Conservation (phyloP, 2,113 vertebrate genomes). For the Varanus komodoensis region DNA sequence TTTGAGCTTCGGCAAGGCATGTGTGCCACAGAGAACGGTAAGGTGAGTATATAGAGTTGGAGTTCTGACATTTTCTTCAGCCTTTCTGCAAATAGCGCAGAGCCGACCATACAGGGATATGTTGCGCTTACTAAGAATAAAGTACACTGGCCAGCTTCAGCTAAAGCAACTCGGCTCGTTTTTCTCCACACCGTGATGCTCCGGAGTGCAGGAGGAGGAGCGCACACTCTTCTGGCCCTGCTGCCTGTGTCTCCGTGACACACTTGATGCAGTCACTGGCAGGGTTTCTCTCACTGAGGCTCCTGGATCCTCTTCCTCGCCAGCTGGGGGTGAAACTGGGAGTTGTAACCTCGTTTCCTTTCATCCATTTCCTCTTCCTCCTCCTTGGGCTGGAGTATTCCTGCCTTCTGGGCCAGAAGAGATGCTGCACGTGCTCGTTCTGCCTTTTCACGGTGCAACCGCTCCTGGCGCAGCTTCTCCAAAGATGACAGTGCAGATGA, state of each 20-base stretch:
- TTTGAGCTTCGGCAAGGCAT: not conserved
- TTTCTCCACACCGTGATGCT: not conserved
- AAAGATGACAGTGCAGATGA: constrained; percentile 28
- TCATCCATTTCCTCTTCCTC: constrained; percentile 73
- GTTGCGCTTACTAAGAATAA: not conserved
- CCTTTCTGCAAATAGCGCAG: not conserved
- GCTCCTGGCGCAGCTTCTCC: constrained; percentile 83
- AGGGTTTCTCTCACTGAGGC: not conserved
- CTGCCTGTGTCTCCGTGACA: not conserved
- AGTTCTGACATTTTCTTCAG: not conserved
- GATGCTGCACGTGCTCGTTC: constrained; percentile 80
- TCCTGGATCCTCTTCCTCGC: constrained; percentile 72
- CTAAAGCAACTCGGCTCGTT: not conserved
- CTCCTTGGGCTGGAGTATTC: constrained; percentile 43
- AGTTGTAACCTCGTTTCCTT: constrained; percentile 85
- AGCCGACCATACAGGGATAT: not conserved
- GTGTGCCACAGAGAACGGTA: not conserved
- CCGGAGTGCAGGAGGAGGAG: not conserved
- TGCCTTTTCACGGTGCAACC: constrained; percentile 80
- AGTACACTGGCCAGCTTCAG: not conserved
- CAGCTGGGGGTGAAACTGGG: constrained; percentile 87
- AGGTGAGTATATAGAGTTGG: not conserved
- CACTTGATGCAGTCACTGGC: fast-evolving
- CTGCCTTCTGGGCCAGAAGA: constrained; percentile 75
- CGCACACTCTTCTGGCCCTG: not conserved